Evolutionary conservation across 2,888 invertebrate genomes (phyloP).

Genomic region (Noctuana brunneofusca): DNA sequence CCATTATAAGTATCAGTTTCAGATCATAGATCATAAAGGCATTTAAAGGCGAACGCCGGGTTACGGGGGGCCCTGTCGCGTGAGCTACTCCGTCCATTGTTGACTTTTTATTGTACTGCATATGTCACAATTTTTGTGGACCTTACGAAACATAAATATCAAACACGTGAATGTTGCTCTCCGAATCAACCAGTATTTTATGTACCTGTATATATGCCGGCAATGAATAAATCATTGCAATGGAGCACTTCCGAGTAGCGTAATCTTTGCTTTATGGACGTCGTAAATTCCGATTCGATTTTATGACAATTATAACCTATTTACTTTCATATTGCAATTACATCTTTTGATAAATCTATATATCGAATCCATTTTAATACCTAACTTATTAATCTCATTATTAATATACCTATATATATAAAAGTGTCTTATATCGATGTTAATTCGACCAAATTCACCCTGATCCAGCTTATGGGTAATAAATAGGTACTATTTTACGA

Average conservation of each 20-base stretch:
- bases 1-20: slow-evolving; percentile 83
- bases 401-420: too few relatives aligned
- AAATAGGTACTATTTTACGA: too few relatives aligned
- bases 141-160: slow-evolving; percentile 71
- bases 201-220: slow-evolving; percentile 51
- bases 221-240: slow-evolving; percentile 70
- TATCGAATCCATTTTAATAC: neutral
- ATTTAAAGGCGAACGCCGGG: slow-evolving; percentile 66
- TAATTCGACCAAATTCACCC: too few relatives aligned
- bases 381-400: neutral
- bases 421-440: too few relatives aligned
- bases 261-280: slow-evolving; percentile 78
- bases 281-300: slow-evolving; percentile 77
- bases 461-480: too few relatives aligned
- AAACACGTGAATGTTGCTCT: slow-evolving; percentile 61
- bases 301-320: slow-evolving; percentile 80
- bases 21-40: slow-evolving; percentile 82
- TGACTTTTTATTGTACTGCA: slow-evolving; percentile 72
- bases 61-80: slow-evolving; percentile 74
- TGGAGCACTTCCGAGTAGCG: slow-evolving; percentile 52
- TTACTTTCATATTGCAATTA: slow-evolving; percentile 46
- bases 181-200: slow-evolving; percentile 59
- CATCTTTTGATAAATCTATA: neutral
- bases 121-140: slow-evolving; percentile 73
- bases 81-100: slow-evolving; percentile 67